A percentile compares a stretch with the other conserved stretches of the same genome.
These are phyloP conservation scores for Drosophila mercatorum DNA, from an alignment of 2,888 invertebrate genomes.

Conservation along the genomic window DNA sequence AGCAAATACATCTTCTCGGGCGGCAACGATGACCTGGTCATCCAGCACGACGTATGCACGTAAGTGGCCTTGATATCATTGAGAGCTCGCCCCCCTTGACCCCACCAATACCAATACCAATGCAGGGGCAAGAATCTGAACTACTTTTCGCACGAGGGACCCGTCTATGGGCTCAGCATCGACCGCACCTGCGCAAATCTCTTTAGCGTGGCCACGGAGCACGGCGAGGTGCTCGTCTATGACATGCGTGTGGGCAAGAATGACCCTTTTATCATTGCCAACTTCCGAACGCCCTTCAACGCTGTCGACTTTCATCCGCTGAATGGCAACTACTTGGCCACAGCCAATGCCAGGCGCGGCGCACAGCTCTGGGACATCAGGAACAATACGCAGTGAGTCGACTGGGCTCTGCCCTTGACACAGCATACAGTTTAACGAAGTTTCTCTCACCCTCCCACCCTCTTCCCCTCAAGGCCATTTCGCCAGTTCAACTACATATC, in stretches of 20 bases:
- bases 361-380: conserved; percentile 95
- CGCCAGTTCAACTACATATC: conserved; percentile 88
- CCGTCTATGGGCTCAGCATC: conserved; percentile 95
- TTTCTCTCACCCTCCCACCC: not conserved
- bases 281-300: conserved; percentile 92
- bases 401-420: not conserved
- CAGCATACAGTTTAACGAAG: not conserved
- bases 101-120: too few relatives aligned
- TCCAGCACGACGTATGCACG: conserved; percentile 94
- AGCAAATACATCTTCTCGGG: conserved; percentile 94
- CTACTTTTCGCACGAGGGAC: conserved; percentile 93
- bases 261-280: conserved; percentile 84
- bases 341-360: conserved; percentile 96
- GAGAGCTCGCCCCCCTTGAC: too few relatives aligned
- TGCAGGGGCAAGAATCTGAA: conserved; percentile 87
- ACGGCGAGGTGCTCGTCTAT: conserved; percentile 94
- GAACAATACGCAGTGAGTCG: conserved; percentile 90
- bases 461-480: conserved; percentile 86
- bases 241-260: conserved; percentile 88
- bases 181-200: conserved; percentile 88
- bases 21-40: conserved; percentile 97
- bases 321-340: conserved; percentile 92
- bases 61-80: conserved; percentile 84
- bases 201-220: conserved; percentile 96
- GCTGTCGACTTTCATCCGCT: conserved; percentile 97